Evolutionary conservation across 1,140 invertebrate genomes (phyloP), one percentile per base, ranked within the genome.

Genomic region (Drosophila erecta): DNA sequence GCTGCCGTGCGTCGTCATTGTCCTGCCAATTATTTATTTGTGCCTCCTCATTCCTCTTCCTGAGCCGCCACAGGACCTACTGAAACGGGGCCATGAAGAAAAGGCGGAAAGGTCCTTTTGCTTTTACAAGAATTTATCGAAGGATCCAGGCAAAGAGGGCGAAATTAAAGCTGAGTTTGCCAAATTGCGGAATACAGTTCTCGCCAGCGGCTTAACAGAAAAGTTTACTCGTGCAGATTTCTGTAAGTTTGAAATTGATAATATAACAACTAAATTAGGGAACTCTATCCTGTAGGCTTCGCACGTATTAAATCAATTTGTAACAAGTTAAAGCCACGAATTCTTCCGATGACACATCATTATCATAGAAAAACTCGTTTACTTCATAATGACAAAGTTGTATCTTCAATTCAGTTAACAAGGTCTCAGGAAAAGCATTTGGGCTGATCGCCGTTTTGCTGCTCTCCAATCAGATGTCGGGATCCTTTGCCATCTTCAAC

Each of bases 401-500:
- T 30, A 30, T 30, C 30, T 30, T 30, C 7, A 30, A 30, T 10
- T 30, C 22, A 90, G 87, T 62, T 22, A 79, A 67, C 27, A 43
- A 22, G 54, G 41, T 46, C 0, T 60, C 83, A 2, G 7, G 70
- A 2, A 84, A 65, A 51, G 54, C 71, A 1, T 81, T 87, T 33
- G 61, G n/a, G 0, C 50, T 90, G 20, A 79, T 71, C 33, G 53
- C 54, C 20, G 50, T 77, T 2, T 14, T 90, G 12, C 15, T 90
- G 4, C 2, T 87, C 3, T 38, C 43, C 24, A 79, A 85, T 50
- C 57, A 83, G 33, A 47, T 90, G 38, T 81, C 93, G 43, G 93
- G 93, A 0, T 93, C 92, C 76, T 91, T 94, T 46, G 93, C 93
- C 10, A 90, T 94, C 6, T 86, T 93, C n/a, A 93, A 92, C 90